Percentiles rank a stretch among this genome's conserved stretches.
These are phyloP conservation scores for Acanthosepion esculentum DNA, from an alignment of 2,888 invertebrate species.

Conservation along the genomic window DNA sequence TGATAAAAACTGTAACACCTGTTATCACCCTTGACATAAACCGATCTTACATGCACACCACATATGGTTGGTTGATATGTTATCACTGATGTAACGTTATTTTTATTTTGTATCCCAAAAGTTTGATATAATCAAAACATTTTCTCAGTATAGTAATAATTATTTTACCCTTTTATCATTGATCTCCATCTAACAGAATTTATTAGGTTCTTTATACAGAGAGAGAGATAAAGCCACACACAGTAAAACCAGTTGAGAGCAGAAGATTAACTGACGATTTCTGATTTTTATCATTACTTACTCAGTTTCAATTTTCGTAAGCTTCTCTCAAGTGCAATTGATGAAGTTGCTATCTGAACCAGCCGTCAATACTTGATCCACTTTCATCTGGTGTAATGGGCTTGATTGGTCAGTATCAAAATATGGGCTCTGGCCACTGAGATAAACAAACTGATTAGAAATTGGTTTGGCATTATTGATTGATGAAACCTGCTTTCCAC, in stretches of 20 bases:
- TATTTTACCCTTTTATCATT: not conserved
- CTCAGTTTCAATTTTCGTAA: not conserved
- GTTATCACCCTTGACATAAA: too few species aligned
- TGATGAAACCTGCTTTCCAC: not conserved
- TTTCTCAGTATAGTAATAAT: not conserved
- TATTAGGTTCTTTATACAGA: not conserved
- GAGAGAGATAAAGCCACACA: too few species aligned
- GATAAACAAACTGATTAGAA: slow-evolving; percentile 9
- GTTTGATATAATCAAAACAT: not conserved
- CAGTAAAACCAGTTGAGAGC: not conserved
- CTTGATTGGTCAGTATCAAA: slow-evolving; percentile 22
- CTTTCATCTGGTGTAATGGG: not conserved
- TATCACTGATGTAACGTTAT: not conserved
- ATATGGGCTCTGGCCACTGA: not conserved
- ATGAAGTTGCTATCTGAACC: not conserved
- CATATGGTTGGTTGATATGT: too few species aligned
- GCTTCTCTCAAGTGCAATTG: not conserved
- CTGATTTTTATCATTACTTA: slow-evolving; percentile 10
- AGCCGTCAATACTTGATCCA: not conserved
- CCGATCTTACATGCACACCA: too few species aligned
- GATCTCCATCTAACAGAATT: not conserved
- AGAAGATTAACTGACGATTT: not conserved
- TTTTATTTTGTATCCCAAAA: not conserved
- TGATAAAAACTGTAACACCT: too few species aligned
- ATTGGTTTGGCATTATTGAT: not conserved